These are phyloP conservation scores for Patella caerulea DNA, from an alignment of 2,888 invertebrate species.

Conservation along the genomic window DNA sequence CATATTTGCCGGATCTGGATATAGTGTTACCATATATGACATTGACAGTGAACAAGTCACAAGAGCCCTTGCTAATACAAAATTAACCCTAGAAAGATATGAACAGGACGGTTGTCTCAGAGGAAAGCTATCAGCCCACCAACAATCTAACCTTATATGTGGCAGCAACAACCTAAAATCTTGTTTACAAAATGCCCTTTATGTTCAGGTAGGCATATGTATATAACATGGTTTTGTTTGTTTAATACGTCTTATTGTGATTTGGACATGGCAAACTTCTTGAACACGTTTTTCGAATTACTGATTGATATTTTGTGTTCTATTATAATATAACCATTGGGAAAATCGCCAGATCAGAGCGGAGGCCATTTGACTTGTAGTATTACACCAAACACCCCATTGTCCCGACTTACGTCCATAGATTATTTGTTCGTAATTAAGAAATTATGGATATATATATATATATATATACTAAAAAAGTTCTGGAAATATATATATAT, in stretches of 20 bases:
- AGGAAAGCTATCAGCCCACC: conserved; percentile 80
- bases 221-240: background rate
- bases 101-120: conserved; percentile 78
- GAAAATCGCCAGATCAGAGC: background rate
- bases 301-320: background rate
- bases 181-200: conserved; percentile 82
- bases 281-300: background rate
- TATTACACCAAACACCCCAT: too few relatives aligned
- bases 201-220: conserved; percentile 75
- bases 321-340: background rate
- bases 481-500: too few relatives aligned
- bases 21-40: conserved; percentile 89
- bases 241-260: background rate
- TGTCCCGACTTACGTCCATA: too few relatives aligned
- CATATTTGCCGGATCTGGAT: conserved; percentile 91
- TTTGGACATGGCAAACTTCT: background rate
- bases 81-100: conserved; percentile 45
- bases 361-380: too few relatives aligned
- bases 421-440: too few relatives aligned
- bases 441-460: too few relatives aligned
- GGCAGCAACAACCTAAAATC: conserved; percentile 80
- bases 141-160: conserved; percentile 85
- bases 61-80: conserved; percentile 69
- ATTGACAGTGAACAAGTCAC: conserved; percentile 56
- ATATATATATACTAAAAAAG: too few relatives aligned